A percentile compares a stretch with the other conserved stretches of the same genome.
phyloP scores from a whole-genome alignment of 2,888 invertebrate species.

The Euzophera pinguis region DNA sequence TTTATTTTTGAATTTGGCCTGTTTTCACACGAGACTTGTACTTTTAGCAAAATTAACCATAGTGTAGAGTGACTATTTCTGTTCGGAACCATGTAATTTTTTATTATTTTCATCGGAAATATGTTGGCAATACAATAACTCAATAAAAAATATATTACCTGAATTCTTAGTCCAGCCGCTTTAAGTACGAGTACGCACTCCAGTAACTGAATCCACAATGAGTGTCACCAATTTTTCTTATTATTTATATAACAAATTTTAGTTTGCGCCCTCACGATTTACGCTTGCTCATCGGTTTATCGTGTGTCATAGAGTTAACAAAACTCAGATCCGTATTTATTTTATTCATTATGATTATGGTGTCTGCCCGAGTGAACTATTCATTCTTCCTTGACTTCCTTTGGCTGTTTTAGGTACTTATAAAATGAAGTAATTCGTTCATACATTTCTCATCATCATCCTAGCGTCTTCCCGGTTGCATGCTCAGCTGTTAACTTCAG shows the following conservation, averaged over 20 bases:
- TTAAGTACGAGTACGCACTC: slow-evolving; percentile 4
- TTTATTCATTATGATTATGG: neutral
- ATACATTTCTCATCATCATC: too few species aligned
- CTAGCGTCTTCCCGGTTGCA: too few species aligned
- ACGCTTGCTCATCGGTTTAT: slow-evolving; percentile 4
- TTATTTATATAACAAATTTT: slow-evolving; percentile 6
- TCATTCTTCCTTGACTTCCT: neutral
- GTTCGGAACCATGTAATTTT: too few species aligned
- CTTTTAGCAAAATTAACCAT: too few species aligned
- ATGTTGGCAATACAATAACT: neutral
- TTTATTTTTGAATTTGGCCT: too few species aligned
- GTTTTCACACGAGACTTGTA: too few species aligned
- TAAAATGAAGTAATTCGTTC: too few species aligned
- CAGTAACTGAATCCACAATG: neutral
- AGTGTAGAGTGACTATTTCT: too few species aligned
- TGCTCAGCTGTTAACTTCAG: too few species aligned
- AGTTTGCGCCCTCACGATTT: slow-evolving; percentile 1
- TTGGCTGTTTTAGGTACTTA: neutral
- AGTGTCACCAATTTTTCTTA: neutral
- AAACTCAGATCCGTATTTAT: neutral
- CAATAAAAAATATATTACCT: neutral
- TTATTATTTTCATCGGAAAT: too few species aligned
- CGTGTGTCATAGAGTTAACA: slow-evolving; percentile 4
- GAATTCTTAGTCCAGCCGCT: neutral
- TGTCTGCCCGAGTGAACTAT: neutral